Conservation (phyloP, 1,140 invertebrate genomes). For the Octopus bimaculoides region DNA sequence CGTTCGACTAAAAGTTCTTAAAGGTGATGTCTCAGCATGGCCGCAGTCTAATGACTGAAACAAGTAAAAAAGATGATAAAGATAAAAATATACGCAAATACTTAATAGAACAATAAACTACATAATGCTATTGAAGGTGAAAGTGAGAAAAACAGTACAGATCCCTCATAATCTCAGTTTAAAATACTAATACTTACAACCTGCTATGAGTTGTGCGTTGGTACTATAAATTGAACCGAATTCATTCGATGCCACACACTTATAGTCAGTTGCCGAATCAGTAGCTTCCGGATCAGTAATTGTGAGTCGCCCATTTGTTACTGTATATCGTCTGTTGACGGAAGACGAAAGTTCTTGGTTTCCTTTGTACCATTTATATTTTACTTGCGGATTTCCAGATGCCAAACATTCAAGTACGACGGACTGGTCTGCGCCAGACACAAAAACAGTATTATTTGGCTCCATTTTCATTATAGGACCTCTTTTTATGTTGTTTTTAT, state of each 20-base stretch:
- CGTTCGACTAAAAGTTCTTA: too few relatives aligned
- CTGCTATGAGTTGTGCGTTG: constrained; percentile 84
- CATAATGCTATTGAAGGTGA: too few relatives aligned
- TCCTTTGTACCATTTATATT: constrained; percentile 28
- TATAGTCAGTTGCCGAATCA: constrained; percentile 80
- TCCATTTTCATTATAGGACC: constrained; percentile 34
- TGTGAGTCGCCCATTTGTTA: constrained; percentile 88
- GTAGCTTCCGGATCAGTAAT: constrained; percentile 75
- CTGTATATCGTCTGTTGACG: constrained; percentile 72
- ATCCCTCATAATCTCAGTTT: too few relatives aligned
- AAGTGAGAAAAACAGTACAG: too few relatives aligned
- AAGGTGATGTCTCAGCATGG: too few relatives aligned
- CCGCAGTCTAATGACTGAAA: too few relatives aligned
- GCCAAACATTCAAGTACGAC: constrained; percentile 35
- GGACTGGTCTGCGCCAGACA: constrained; percentile 5
- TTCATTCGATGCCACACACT: constrained; percentile 85
- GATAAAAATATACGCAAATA: too few relatives aligned
- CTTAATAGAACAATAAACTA: too few relatives aligned
- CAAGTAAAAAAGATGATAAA: too few relatives aligned
- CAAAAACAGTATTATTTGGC: constrained; percentile 29
- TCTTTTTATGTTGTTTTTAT: constrained; percentile 28
- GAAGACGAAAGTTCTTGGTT: constrained; percentile 21
- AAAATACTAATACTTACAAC: constrained; percentile 59
- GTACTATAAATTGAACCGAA: constrained; percentile 90
- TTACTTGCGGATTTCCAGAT: constrained; percentile 27